Evolutionary conservation across 2,888 invertebrate genomes (phyloP), one percentile per base, ranked within the genome.

Genomic region (Periphyllus acericola): DNA sequence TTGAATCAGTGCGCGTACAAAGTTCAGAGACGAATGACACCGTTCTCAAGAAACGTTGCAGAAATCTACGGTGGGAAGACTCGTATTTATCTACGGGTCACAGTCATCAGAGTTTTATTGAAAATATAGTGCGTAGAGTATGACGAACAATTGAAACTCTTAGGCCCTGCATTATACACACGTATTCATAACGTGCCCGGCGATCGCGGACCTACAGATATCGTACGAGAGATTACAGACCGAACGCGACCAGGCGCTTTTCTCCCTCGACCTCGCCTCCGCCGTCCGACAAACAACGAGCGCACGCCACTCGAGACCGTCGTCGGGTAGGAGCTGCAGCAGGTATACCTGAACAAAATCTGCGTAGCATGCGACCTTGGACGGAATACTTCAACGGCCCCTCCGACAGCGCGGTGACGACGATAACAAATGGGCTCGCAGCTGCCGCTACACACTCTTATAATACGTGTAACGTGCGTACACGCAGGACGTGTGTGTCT

Each of bases 301-400:
- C 29, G 60, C 32, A 32, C 71, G 32, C 17, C 32, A n/a, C 5
- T 36, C 34, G 34, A 19, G 34, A 19, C 21, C 66, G 46, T 68
- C 81, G 68, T 66, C 46, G 68, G 46, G n/a, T 29, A 9, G 3
- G 14, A n/a, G 46, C 46, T 46, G 46, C 46, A 1, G 46, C 46
- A 14, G 46, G 46, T 46, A 11, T 46, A 3, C 46, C 46, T 11
- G 14, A 14, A 14, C 14, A 14, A 46, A 11, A 36, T 21, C 40
- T 66, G 40, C 60, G 4, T 11, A 40, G 68, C 81, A 71, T 46
- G 60, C 52, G 78, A 85, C 79, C 85, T 85, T 36, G 85, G 78
- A 52, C 52, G 71, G n/a, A 79, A 68, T 34, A 78, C 68, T 71
- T 34, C 25, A 85, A 36, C n/a, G 76, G 76, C 85, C 72, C 72